phyloP scores from a whole-genome alignment of 2,113 vertebrate genomes.

The Pedionomus torquatus region DNA sequence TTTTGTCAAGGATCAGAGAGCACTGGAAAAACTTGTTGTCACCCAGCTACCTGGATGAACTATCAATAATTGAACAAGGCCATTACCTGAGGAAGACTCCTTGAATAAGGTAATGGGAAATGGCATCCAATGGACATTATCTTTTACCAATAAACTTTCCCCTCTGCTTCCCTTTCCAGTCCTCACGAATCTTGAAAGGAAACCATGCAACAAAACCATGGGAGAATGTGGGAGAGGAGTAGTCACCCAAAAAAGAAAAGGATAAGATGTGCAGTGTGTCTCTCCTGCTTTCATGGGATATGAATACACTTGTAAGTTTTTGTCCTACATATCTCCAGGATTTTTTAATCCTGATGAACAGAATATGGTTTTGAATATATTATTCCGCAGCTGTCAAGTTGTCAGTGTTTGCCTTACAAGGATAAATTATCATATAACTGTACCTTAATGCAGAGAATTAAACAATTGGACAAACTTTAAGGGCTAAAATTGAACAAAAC shows the following conservation, averaged over 20 bases:
- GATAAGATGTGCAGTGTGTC: not conserved
- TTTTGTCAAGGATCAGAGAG: not conserved
- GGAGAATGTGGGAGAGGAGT: rapidly evolving
- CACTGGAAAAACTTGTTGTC: not conserved
- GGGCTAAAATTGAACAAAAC: not conserved
- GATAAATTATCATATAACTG: not conserved
- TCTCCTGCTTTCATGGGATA: rapidly evolving
- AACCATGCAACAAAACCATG: not conserved
- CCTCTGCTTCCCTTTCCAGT: not conserved
- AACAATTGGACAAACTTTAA: not conserved
- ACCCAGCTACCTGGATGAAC: not conserved
- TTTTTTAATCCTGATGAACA: not conserved
- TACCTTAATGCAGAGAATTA: not conserved
- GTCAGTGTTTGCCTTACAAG: not conserved
- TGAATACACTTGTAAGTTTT: not conserved
- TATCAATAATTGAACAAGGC: not conserved
- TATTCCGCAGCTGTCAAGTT: not conserved
- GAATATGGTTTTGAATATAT: not conserved
- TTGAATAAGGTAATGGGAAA: not conserved
- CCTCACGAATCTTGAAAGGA: not conserved
- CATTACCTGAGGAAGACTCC: not conserved
- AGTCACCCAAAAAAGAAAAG: not conserved
- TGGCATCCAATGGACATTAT: not conserved
- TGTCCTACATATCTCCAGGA: not conserved
- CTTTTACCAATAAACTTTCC: not conserved